These are phyloP conservation scores for Eremobia ochroleuca DNA, from an alignment of 2,888 invertebrate species.

Conservation along the genomic window DNA sequence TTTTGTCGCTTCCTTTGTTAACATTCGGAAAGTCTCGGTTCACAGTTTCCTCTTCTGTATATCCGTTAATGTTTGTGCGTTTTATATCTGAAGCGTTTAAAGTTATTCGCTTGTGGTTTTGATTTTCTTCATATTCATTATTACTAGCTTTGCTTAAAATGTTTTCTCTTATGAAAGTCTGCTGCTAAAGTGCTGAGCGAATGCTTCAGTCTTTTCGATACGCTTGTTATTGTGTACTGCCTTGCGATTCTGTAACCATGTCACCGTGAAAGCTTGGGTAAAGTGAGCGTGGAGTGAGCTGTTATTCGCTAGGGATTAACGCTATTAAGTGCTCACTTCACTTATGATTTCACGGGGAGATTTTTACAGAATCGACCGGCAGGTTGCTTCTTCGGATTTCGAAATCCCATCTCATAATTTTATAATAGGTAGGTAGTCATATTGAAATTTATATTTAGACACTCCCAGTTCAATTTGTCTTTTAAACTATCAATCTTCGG, in stretches of 20 bases:
- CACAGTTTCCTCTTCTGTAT: slow-evolving; percentile 69
- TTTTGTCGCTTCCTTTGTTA: slow-evolving; percentile 81
- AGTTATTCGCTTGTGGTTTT: background rate
- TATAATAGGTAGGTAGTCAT: background rate
- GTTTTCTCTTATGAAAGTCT: background rate
- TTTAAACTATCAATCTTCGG: background rate
- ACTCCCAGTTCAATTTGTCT: background rate
- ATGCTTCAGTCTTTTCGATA: no score
- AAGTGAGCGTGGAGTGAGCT: no score
- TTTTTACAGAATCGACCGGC: no score
- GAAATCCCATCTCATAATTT: background rate
- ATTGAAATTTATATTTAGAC: background rate
- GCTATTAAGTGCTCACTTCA: no score
- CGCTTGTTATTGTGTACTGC: no score
- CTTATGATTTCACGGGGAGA: no score
- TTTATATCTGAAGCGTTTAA: slow-evolving; percentile 13
- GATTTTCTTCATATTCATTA: background rate
- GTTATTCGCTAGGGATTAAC: no score
- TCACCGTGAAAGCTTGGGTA: no score
- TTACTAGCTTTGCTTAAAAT: background rate
- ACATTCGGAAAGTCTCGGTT: slow-evolving; percentile 76
- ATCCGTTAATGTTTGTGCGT: slow-evolving; percentile 52
- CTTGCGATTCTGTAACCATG: no score
- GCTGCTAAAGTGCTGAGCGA: no score
- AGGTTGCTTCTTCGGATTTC: no score